A percentile compares a stretch with the other conserved stretches of the same genome.
phyloP scores from a whole-genome alignment of 1,140 invertebrate species.

The Rhyzopertha dominica region DNA sequence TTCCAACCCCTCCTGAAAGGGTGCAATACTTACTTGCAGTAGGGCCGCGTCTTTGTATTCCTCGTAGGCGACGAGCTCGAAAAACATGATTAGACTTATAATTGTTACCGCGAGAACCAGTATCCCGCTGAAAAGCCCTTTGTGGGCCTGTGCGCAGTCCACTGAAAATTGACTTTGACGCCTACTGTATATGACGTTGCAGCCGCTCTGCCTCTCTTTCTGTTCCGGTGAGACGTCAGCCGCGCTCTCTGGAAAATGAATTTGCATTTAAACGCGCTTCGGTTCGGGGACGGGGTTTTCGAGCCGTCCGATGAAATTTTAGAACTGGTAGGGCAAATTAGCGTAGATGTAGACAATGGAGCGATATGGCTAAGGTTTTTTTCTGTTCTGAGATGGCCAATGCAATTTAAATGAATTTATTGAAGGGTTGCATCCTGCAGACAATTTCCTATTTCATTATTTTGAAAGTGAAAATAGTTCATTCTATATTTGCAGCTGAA shows the following conservation, averaged over 20 bases:
- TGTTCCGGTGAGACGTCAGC: slow-evolving; percentile 18
- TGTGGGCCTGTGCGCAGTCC: slow-evolving; percentile 68
- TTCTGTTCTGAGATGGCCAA: too few species aligned
- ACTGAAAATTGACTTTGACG: slow-evolving; percentile 59
- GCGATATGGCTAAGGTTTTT: too few species aligned
- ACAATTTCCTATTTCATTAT: too few species aligned
- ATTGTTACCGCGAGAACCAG: slow-evolving; percentile 63
- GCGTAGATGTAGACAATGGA: too few species aligned
- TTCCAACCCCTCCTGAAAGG: slow-evolving; percentile 39
- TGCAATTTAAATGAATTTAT: too few species aligned
- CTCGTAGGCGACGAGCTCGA: slow-evolving; percentile 60
- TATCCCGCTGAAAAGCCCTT: slow-evolving; percentile 64
- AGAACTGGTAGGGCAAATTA: too few species aligned
- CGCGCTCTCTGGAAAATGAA: slow-evolving; percentile 43
- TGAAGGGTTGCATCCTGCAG: too few species aligned
- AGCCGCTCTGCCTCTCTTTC: slow-evolving; percentile 29
- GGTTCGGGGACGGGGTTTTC: too few species aligned
- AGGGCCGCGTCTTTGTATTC: slow-evolving; percentile 56
- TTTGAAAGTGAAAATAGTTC: too few species aligned
- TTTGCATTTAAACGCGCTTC: too few species aligned
- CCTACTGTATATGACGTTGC: slow-evolving; percentile 18
- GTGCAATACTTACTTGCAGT: slow-evolving; percentile 53
- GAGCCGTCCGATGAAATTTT: too few species aligned
- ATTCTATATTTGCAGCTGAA: too few species aligned
- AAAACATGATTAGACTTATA: slow-evolving; percentile 68